Conservation (phyloP, 2,797 vertebrate species). For the Phaenicophaeus curvirostris region DNA sequence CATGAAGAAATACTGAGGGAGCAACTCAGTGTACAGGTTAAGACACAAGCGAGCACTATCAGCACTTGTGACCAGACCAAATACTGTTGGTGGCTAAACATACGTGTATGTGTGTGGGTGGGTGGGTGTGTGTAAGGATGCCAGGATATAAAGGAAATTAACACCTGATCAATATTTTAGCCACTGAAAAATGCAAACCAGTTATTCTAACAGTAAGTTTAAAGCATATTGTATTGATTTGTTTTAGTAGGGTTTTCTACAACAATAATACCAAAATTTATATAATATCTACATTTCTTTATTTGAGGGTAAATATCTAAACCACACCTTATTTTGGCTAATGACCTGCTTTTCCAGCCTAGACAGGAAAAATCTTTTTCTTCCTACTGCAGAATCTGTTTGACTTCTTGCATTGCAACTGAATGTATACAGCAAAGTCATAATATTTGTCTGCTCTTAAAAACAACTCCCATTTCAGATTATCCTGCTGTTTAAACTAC, state of each 20-base stretch:
- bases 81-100: neutral
- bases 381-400: neutral
- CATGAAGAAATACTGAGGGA: fast-evolving
- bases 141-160: neutral
- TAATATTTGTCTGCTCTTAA: neutral
- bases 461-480: neutral
- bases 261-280: neutral
- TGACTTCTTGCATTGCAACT: neutral
- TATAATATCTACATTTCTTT: neutral
- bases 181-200: neutral
- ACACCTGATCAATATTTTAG: neutral
- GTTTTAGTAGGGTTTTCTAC: neutral
- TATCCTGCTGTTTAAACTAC: neutral
- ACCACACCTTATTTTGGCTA: neutral
- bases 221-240: neutral
- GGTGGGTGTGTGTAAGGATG: neutral
- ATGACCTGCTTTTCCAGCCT: neutral
- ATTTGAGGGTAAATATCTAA: neutral
- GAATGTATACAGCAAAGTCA: neutral
- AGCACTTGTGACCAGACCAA: neutral
- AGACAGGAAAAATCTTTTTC: neutral
- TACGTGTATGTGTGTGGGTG: fast-evolving
- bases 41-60: neutral
- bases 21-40: neutral
- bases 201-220: neutral